Base-by-base conservation (phyloP, 2,888 invertebrate species). In the Thymelicus acteon region DNA sequence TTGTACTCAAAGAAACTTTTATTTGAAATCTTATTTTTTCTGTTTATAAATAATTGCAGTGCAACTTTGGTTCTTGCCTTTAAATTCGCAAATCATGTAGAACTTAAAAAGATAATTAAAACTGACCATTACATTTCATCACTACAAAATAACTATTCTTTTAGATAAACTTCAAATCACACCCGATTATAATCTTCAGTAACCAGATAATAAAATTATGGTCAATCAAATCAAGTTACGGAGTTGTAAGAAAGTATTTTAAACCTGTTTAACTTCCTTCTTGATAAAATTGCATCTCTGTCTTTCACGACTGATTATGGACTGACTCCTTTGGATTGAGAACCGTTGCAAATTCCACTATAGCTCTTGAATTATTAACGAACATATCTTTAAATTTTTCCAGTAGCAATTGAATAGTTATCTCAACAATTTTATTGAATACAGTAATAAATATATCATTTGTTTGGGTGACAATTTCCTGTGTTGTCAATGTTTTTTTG, bases 201-300 rank as follows among this genome's bases (percentile, higher is more conserved):
- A n/a, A n/a, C n/a, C n/a, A n/a, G n/a, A n/a, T n/a, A n/a, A n/a
- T n/a, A n/a, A n/a, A n/a, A n/a, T n/a, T n/a, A n/a, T 57, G 12
- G 12, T 12, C 15, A 6, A 37, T 62, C 19, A 54, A 52, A 64
- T 19, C 39, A 60, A 15, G 39, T 49, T 52, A 52, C 64, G 52
- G 52, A 52, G 54, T 60, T 61, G 67, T 73, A 73, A 70, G 74
- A 74, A 72, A 69, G 71, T 67, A 69, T 69, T 67, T 24, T 44
- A 24, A 31, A 49, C 44, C n/a, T n/a, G 44, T 57, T 60, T 58
- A 31, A 60, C 64, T 70, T 64, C 63, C 67, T 64, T 24, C 44
- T 44, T 44, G 44, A 10, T 40, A 64, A 60, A 54, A 15, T 67
- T 69, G 40, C 60, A 58, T 72, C 69, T 60, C 62, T 37, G 31